Percentiles rank a stretch among this genome's conserved stretches.
Conservation (phyloP, 2,888 invertebrate species). For the Tetragonisca angustula region DNA sequence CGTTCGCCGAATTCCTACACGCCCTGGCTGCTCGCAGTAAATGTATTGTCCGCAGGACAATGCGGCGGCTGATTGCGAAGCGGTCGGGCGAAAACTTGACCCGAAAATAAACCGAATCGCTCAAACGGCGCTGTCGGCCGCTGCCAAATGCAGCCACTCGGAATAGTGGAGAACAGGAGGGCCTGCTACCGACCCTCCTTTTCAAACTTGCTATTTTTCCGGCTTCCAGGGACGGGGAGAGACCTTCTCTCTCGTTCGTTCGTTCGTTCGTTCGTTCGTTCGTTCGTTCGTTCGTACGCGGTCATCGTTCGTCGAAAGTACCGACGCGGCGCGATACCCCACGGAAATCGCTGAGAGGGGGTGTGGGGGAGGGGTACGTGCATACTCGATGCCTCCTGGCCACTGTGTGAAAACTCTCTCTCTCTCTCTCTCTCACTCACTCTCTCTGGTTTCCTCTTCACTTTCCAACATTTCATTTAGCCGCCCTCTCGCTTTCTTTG, state of each 20-base stretch:
- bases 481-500: constrained; percentile 22
- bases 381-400: constrained; percentile 17
- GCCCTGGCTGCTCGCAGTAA: constrained; percentile 60
- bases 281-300: constrained; percentile 38
- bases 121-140: constrained; percentile 70
- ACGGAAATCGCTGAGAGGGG: constrained; percentile 41
- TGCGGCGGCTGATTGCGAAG: constrained; percentile 80
- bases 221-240: constrained; percentile 6
- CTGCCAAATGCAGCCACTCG: constrained; percentile 76
- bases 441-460: neutral
- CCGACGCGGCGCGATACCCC: constrained; percentile 34
- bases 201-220: constrained; percentile 52
- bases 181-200: constrained; percentile 28
- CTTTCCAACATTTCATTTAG: constrained; percentile 36
- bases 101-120: constrained; percentile 80
- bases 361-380: constrained; percentile 38
- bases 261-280: constrained; percentile 40
- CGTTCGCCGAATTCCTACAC: constrained; percentile 58
- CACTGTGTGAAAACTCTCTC: constrained; percentile 11
- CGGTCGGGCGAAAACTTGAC: constrained; percentile 79
- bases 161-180: constrained; percentile 64
- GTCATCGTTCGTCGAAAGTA: constrained; percentile 45
- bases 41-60: constrained; percentile 79
- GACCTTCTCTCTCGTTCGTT: constrained; percentile 32
- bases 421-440: neutral